Evolutionary conservation across 2,888 invertebrate genomes (phyloP), one percentile per base, ranked within the genome.

Genomic region (Neoascia interrupta): DNA sequence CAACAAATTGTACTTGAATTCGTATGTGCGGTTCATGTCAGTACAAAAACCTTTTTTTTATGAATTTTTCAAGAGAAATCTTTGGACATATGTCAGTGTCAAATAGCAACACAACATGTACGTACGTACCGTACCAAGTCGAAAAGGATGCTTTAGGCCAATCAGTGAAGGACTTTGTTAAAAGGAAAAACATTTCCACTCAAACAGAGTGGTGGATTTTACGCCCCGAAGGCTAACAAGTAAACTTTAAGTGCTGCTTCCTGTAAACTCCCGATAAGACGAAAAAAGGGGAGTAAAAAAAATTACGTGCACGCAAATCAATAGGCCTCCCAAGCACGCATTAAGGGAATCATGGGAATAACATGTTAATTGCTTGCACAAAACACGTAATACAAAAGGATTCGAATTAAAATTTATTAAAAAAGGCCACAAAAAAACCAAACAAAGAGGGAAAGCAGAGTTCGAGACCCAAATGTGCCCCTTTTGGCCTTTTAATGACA

Each of bases 11-110:
- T 53, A 72, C 76, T 64, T 72, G 60, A 76, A 60, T 76, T 43
- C 23, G 41, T 61, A 49, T 63, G 54, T 49, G 8, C 5, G 6
- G 56, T 41, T 49, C 41, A 68, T 68, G 41, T 21, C n/a, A n/a
- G n/a, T n/a, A 15, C 31, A 26, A 18, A 43, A 45, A 56, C 66
- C 61, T 73, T 73, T 31, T 49, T 13, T 10, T 26, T 31, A 19
- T 16, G 8, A 8, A 36, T 39, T 10, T 45, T 53, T 54, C n/a
- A 61, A 60, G 60, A 49, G 60, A 36, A 49, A 39, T 73, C 60
- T 54, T 64, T 72, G 54, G 73, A 73, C 73, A 61, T 66, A 56
- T 68, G 66, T 73, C 73, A 68, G 54, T 61, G 79, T 73, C 61
- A 56, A 64, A 60, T 53, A 79, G 41, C 18, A 72, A 56, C 54